phyloP scores from a whole-genome alignment of 1,140 invertebrate genomes.

The Polypedilum pembai region DNA sequence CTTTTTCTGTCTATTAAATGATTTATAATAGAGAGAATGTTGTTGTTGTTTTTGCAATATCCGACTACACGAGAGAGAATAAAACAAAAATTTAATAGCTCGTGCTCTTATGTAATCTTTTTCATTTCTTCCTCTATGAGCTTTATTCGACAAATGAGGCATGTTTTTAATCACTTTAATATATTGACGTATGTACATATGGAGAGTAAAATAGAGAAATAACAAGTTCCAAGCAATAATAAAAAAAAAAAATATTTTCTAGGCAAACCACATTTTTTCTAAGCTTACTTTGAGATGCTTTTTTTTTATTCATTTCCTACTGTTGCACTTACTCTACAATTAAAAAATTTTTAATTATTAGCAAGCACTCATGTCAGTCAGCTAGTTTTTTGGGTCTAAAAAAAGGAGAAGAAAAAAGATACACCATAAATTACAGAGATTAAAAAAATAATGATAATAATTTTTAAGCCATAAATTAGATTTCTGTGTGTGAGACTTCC shows the following conservation, averaged over 20 bases:
- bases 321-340: neutral
- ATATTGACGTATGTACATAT: constrained; percentile 25
- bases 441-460: constrained; percentile 20
- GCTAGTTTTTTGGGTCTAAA: neutral
- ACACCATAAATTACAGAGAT: constrained; percentile 13
- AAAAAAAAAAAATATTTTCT: neutral
- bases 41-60: neutral
- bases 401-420: neutral
- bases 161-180: constrained; percentile 25
- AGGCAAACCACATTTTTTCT: constrained; percentile 28
- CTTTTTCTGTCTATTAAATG: no score
- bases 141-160: constrained; percentile 26
- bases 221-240: constrained; percentile 17
- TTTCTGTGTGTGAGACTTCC: constrained; percentile 16
- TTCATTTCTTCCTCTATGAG: neutral
- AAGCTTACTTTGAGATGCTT: constrained; percentile 2
- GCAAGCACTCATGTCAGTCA: neutral
- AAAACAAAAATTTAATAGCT: constrained; percentile 27
- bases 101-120: constrained; percentile 26
- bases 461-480: constrained; percentile 14
- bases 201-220: neutral
- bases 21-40: no score
- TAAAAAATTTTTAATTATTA: no score
- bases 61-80: neutral
- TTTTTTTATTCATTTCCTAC: neutral